Evolutionary conservation across 2,113 vertebrate species (phyloP).

Genomic region (Sylvilagus bachmani): DNA sequence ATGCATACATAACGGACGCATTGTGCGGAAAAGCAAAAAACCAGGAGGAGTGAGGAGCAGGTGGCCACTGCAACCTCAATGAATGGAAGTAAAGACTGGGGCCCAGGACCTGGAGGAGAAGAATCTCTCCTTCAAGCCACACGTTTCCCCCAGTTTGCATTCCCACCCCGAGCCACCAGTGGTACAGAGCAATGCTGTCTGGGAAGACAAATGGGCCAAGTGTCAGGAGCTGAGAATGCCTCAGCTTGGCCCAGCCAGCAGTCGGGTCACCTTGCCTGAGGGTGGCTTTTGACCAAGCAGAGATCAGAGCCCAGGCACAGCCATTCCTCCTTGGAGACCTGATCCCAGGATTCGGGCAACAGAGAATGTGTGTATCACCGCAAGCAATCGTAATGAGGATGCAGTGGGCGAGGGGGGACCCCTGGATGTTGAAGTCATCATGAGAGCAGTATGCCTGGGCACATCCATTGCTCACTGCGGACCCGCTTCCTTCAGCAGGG

Average conservation of each 20-base stretch:
- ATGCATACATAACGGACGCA: background rate
- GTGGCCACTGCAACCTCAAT: background rate
- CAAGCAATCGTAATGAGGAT: background rate
- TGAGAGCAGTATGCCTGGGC: background rate
- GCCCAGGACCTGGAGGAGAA: background rate
- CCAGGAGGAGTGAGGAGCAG: rapidly evolving
- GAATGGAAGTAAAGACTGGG: background rate
- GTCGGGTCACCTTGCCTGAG: constrained; percentile 43
- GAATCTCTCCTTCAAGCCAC: background rate
- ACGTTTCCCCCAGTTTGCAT: background rate
- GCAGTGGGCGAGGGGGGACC: background rate
- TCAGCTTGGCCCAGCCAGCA: constrained; percentile 2
- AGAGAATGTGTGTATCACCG: background rate
- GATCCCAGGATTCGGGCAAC: background rate
- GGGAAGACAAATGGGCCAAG: constrained; percentile 1
- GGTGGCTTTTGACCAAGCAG: constrained; percentile 32
- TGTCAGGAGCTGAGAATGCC: constrained; percentile 8
- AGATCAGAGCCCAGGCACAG: rapidly evolving
- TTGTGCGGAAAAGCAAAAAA: no score
- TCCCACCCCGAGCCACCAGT: background rate
- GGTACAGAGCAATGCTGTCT: background rate
- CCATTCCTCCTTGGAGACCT: background rate
- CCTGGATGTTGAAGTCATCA: background rate
- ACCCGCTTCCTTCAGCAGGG: background rate
- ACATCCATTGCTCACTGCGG: background rate